Conservation (phyloP, 2,113 vertebrate genomes). For the Rhagologus leucostigma region DNA sequence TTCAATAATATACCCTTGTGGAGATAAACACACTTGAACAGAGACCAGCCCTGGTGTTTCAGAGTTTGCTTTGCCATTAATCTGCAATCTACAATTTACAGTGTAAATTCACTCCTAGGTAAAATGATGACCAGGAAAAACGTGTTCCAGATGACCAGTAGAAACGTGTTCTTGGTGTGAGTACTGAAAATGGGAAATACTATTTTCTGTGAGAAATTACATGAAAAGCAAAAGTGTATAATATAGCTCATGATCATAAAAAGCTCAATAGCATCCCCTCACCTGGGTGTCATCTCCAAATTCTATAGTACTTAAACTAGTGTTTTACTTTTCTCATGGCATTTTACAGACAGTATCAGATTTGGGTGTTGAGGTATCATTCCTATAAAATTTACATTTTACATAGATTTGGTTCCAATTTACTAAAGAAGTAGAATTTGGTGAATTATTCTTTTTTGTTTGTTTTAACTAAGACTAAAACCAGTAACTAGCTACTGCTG, state of each 20-base stretch:
- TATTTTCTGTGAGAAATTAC: neutral
- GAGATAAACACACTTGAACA: neutral
- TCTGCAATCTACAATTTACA: too few species aligned
- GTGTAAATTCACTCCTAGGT: neutral
- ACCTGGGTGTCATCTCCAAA: neutral
- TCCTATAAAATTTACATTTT: neutral
- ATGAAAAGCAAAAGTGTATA: neutral
- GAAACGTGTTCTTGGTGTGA: neutral
- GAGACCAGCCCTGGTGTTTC: fast-evolving
- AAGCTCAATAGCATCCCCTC: neutral
- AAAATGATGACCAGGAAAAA: neutral
- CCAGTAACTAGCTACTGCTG: neutral
- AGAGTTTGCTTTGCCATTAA: neutral
- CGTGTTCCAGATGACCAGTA: neutral
- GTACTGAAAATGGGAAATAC: neutral
- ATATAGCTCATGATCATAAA: neutral
- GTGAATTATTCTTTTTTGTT: neutral
- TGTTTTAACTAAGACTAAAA: neutral
- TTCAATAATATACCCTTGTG: neutral
- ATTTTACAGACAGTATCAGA: neutral
- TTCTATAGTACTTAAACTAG: neutral
- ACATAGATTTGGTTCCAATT: neutral
- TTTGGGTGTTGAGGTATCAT: neutral
- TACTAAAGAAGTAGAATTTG: neutral
- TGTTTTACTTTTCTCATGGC: neutral